Conservation (phyloP, 2,113 vertebrate species). For the Nothoprocta perdicaria region DNA sequence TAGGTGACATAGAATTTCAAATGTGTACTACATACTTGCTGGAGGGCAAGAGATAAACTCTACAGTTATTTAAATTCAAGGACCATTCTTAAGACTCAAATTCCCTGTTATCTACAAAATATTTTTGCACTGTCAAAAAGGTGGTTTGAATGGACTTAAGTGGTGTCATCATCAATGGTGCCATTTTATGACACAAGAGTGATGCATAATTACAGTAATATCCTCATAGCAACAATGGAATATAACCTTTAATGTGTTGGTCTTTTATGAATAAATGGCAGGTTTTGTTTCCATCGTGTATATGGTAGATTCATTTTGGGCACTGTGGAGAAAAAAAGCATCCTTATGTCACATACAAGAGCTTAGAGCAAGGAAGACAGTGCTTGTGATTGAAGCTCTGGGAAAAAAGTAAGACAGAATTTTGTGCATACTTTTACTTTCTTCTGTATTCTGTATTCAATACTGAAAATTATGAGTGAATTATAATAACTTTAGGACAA, state of each 20-base stretch:
- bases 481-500: background rate
- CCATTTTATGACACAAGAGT: background rate
- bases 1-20: background rate
- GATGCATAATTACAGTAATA: background rate
- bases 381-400: background rate
- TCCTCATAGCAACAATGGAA: background rate
- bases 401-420: background rate
- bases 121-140: background rate
- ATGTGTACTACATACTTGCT: background rate
- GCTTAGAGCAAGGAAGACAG: background rate
- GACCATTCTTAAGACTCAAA: background rate
- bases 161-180: background rate
- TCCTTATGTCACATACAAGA: background rate
- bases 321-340: fast-evolving
- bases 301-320: background rate
- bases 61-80: background rate
- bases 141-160: background rate
- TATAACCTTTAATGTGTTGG: background rate
- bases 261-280: background rate
- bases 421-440: background rate
- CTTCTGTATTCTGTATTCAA: background rate
- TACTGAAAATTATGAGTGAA: background rate
- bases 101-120: background rate
- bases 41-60: background rate
- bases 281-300: background rate